Base-by-base conservation (phyloP, 2,113 vertebrate genomes). In the Hydrochoerus hydrochaeris region DNA sequence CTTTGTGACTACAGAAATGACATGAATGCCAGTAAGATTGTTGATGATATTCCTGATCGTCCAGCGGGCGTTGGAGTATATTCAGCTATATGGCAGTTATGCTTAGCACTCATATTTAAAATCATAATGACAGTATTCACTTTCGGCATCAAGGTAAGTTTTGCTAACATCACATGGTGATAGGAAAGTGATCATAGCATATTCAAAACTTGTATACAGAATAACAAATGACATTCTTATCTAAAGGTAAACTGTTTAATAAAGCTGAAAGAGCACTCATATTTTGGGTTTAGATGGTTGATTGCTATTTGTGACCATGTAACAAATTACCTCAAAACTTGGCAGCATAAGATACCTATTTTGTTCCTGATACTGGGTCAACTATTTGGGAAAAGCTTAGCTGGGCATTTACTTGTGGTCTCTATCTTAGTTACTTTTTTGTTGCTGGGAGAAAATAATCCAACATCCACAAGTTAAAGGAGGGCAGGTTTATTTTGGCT, bases 91-190 rank as follows among this genome's bases (percentile, higher is more conserved):
- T 99, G 99, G 99, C 99, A 99, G 98, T 98, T 99, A 38, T 99
- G 99, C 97, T 98, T 99, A 98, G 99, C 99, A 0, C 99, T 99
- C 92, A 98, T 99, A 97, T 99, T 99, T 97, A 99, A 99, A 98
- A 99, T 99, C 98, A 99, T 99, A 98, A 99, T 99, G 99, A 99
- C 99, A 63, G 99, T 99, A 65, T 99, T 99, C 98, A 99, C 99
- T 54, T 99, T 99, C 58, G 99, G 99, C 85, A 99, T 99, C 88
- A 99, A 99, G 99, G 99, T 99, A 98, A 98, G 95, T 85, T 20
- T 54, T 35, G 35, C 78, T 95, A 88, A 65, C 44, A 41, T 62
- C 58, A 84, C 30, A 20, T 80, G 10, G 77, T 71, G 65, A 28
- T 85, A 11, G 24, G 81, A 60, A 83, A 63, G 22, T 71, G 54